Base-by-base conservation (phyloP, 35 echinoderm and acorn worm genomes). In the Apostichopus californicus region DNA sequence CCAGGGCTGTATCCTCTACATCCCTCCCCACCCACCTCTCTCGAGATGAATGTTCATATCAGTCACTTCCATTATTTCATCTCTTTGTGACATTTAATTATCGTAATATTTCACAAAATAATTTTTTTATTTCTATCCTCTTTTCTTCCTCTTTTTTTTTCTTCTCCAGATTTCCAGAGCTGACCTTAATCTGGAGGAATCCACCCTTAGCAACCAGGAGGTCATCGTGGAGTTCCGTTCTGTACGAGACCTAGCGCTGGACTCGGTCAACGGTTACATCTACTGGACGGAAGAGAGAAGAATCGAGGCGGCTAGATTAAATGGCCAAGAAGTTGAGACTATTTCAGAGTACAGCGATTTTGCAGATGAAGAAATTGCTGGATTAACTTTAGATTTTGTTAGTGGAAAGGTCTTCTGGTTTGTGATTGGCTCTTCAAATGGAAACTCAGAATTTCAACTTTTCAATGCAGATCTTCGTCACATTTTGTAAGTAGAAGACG, bases 221-320 rank as follows among this genome's bases (percentile, higher is more conserved):
- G 15, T 22, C 73, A 79, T 91, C 34, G 34, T 57, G 26, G 1
- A 15, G 9, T 91, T 91, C 57, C 54, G 34, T 0, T 54, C 90
- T 26, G 95, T 86, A 17, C 57, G 90, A 17, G 96, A 98, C 58
- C n/a, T 98, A 4, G 96, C 90, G 10, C 78, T 98, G 9, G 96
- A 98, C 56, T 94, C 96, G 7, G 83, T 98, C 57, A 91, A 98
- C 53, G 96, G 94, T 8, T 98, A 90, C 92, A 92, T 98, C 60
- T 98, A 98, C 90, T 98, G 96, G 96, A 90, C 96, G 12, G 90
- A 92, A 13, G 13, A 92, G 9, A 22, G 86, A 59, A 89, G 92
- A 53, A 86, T 98, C 24, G 90, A 98, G 78, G 90, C 83, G 13
- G 59, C 96, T 6, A 77, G 94, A 75, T 90, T 98, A 7, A 98